Percentiles rank a stretch among this genome's conserved stretches.
Conservation (phyloP, 1,140 invertebrate genomes). For the Oscheius sp. region DNA sequence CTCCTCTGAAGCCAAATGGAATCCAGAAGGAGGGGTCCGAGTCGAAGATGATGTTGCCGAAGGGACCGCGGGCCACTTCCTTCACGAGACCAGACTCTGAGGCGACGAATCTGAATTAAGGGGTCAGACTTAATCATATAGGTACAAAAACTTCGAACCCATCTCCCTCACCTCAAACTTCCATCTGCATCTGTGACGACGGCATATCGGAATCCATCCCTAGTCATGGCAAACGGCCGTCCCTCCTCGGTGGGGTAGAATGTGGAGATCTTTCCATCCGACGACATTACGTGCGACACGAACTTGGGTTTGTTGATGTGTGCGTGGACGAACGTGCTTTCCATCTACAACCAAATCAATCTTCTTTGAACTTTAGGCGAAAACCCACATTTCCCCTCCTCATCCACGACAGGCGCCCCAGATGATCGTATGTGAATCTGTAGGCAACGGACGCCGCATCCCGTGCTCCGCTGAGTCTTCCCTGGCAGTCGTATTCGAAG, state of each 20-base stretch:
- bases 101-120: neutral
- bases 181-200: conserved; percentile 10
- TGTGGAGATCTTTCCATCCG: conserved; percentile 24
- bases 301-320: neutral
- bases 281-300: conserved; percentile 16
- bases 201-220: conserved; percentile 17
- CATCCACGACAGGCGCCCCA: too few relatives aligned
- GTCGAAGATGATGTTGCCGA: conserved; percentile 10
- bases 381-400: too few relatives aligned
- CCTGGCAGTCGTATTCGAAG: conserved; percentile 18
- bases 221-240: conserved; percentile 11
- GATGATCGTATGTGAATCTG: conserved; percentile 8
- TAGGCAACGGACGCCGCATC: neutral
- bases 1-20: conserved; percentile 1
- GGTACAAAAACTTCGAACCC: too few relatives aligned
- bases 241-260: conserved; percentile 15
- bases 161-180: neutral
- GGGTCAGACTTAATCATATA: too few relatives aligned
- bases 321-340: conserved; percentile 4
- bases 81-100: conserved; percentile 8
- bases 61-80: neutral
- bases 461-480: neutral
- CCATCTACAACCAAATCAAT: too few relatives aligned
- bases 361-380: too few relatives aligned
- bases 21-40: conserved; percentile 1